Evolutionary conservation across 1,140 invertebrate species (phyloP).

Genomic region (Aphis craccivora): DNA sequence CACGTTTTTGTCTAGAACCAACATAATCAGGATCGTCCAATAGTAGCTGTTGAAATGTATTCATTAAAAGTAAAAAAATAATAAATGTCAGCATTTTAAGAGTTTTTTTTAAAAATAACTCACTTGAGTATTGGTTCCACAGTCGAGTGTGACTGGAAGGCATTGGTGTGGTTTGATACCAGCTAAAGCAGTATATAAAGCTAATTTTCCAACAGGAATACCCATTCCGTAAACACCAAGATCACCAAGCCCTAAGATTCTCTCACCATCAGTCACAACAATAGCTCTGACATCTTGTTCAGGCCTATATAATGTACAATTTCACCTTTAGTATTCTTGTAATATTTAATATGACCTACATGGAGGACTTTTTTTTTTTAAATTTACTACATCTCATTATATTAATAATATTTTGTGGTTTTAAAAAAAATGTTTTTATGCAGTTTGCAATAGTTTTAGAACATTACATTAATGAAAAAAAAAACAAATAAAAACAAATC

Average conservation of each 20-base stretch:
- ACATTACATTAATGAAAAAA: too few relatives aligned
- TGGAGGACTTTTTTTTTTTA: too few relatives aligned
- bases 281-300: constrained; percentile 87
- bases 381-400: too few relatives aligned
- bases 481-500: too few relatives aligned
- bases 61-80: constrained; percentile 27
- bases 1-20: constrained; percentile 83
- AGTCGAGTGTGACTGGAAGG: constrained; percentile 88
- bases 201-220: constrained; percentile 89
- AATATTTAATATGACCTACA: neutral
- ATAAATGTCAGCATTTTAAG: neutral
- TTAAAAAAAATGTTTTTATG: too few relatives aligned
- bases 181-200: constrained; percentile 89
- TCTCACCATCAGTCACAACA: constrained; percentile 93
- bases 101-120: neutral
- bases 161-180: constrained; percentile 90
- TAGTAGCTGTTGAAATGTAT: constrained; percentile 67
- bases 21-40: constrained; percentile 92
- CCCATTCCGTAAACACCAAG: constrained; percentile 95
- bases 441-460: too few relatives aligned
- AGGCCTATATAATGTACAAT: constrained; percentile 72
- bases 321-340: neutral
- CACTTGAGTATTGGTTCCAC: constrained; percentile 89
- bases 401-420: too few relatives aligned
- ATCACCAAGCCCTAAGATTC: constrained; percentile 92